A percentile compares a stretch with the other conserved stretches of the same genome.
Evolutionary conservation across 1,140 invertebrate genomes (phyloP).

Genomic region (Bombus breviceps): DNA sequence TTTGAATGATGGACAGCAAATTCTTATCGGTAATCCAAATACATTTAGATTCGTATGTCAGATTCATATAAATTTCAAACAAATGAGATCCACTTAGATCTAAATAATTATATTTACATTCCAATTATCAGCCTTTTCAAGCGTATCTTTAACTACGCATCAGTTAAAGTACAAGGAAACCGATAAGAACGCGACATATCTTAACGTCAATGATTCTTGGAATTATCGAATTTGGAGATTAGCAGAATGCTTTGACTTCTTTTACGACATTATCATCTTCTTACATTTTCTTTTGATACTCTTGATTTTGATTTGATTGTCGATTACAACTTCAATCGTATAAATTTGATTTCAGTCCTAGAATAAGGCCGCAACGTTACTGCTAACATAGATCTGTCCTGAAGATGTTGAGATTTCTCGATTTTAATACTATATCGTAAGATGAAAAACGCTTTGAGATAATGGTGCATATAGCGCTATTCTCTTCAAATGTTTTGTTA

Average conservation of each 20-base stretch:
- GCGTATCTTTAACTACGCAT: not conserved
- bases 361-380: slow-evolving; percentile 55
- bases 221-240: not conserved
- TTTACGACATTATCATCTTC: not conserved
- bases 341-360: slow-evolving; percentile 37
- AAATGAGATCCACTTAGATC: slow-evolving; percentile 21
- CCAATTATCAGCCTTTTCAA: slow-evolving; percentile 16
- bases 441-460: not conserved
- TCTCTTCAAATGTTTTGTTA: slow-evolving; percentile 19
- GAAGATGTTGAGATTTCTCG: not conserved
- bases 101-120: slow-evolving; percentile 38
- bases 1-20: not conserved
- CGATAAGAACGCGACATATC: not conserved
- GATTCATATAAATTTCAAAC: not conserved
- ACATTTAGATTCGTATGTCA: not conserved
- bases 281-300: not conserved
- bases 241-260: not conserved
- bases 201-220: not conserved
- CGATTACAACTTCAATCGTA: slow-evolving; percentile 26
- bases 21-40: slow-evolving; percentile 10
- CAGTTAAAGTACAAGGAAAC: slow-evolving; percentile 10
- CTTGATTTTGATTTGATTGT: slow-evolving; percentile 40
- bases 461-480: no score
- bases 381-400: not conserved
- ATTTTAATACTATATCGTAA: not conserved